A percentile compares a stretch with the other conserved stretches of the same genome.
These are phyloP conservation scores for Dynastes tityus DNA, from an alignment of 2,888 invertebrate species.

Conservation along the genomic window DNA sequence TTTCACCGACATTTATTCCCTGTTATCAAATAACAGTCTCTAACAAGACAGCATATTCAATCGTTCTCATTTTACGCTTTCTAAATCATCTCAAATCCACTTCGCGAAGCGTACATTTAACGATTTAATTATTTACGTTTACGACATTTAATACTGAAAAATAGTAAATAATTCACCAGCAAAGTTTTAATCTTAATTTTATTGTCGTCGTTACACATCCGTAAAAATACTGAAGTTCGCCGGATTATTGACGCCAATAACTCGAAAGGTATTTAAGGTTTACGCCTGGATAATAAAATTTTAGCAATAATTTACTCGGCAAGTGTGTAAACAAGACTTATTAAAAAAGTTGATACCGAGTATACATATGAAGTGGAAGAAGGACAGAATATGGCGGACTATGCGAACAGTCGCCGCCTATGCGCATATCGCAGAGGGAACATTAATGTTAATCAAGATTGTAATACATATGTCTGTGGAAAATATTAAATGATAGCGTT, in stretches of 20 bases:
- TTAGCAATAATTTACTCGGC: slow-evolving; percentile 43
- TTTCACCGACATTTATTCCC: no score
- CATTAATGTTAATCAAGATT: slow-evolving; percentile 30
- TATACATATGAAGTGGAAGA: background rate
- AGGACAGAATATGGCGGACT: background rate
- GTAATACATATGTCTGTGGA: slow-evolving; percentile 17
- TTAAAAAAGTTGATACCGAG: slow-evolving; percentile 29
- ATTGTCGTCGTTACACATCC: slow-evolving; percentile 20
- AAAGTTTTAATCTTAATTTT: slow-evolving; percentile 41
- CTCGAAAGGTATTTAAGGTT: slow-evolving; percentile 36
- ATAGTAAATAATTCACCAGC: slow-evolving; percentile 35
- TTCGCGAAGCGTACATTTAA: slow-evolving; percentile 8
- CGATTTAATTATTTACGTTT: slow-evolving; percentile 33
- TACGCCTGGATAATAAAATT: slow-evolving; percentile 41
- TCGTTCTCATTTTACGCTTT: background rate
- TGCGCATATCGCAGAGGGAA: slow-evolving; percentile 4
- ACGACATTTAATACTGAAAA: slow-evolving; percentile 34
- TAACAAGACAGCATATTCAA: background rate
- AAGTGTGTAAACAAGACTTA: slow-evolving; percentile 30
- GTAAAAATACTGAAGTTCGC: slow-evolving; percentile 32
- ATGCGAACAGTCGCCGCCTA: background rate
- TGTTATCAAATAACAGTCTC: no score
- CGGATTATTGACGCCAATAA: slow-evolving; percentile 41
- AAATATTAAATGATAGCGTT: slow-evolving; percentile 28
- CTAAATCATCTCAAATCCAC: background rate